Percentiles rank a stretch among this genome's conserved stretches.
Evolutionary conservation across 2,797 vertebrate species (phyloP).

Genomic region (Oreochromis mossambicus): DNA sequence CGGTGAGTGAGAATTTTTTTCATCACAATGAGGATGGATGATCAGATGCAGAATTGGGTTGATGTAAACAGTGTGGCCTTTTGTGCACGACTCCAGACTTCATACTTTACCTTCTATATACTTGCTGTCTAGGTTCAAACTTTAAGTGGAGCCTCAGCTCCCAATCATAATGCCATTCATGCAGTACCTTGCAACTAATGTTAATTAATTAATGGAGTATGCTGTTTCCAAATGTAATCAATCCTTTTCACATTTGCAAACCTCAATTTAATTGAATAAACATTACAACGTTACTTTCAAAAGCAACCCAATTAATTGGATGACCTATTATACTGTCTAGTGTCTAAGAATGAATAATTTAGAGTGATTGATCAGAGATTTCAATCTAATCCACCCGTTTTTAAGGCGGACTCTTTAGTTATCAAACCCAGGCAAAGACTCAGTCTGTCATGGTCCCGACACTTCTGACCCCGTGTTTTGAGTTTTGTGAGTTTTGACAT

Average conservation of each 20-base stretch:
- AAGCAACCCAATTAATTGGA: background rate
- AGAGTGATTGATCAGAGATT: background rate
- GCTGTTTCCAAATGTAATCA: background rate
- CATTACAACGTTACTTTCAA: background rate
- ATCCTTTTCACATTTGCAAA: background rate
- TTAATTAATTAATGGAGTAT: background rate
- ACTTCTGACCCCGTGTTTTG: background rate
- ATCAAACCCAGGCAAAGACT: background rate
- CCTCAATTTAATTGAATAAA: background rate
- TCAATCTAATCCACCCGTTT: background rate
- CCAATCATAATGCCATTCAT: background rate
- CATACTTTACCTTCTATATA: background rate
- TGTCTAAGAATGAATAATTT: background rate
- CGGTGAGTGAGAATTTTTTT: constrained; percentile 78
- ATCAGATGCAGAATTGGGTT: background rate
- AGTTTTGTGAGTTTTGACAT: background rate
- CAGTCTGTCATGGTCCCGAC: background rate
- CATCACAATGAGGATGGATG: background rate
- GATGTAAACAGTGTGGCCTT: constrained; percentile 31
- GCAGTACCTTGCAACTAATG: background rate
- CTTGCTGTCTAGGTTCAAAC: background rate
- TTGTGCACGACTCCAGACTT: background rate
- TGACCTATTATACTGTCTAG: background rate
- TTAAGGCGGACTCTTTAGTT: background rate
- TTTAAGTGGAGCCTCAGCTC: background rate